phyloP scores from a whole-genome alignment of 2,888 invertebrate genomes.

The Auanema freiburgensis region DNA sequence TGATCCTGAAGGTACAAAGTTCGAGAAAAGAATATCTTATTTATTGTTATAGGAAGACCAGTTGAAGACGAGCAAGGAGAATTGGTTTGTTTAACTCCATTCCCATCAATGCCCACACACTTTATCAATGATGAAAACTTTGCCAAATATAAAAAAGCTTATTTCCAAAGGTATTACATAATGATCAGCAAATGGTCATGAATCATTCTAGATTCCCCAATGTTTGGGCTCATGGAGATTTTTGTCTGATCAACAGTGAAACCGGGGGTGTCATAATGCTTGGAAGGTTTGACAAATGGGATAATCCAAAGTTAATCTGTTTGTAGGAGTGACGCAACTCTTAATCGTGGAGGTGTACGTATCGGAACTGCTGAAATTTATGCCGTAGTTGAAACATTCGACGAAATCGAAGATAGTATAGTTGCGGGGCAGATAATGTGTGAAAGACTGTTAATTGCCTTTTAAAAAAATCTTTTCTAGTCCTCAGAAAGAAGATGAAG shows the following conservation, averaged over 20 bases:
- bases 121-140: slow-evolving; percentile 68
- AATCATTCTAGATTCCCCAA: slow-evolving; percentile 52
- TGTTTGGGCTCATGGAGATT: slow-evolving; percentile 72
- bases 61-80: slow-evolving; percentile 68
- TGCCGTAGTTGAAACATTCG: slow-evolving; percentile 69
- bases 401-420: slow-evolving; percentile 69
- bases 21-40: not conserved
- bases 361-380: slow-evolving; percentile 73
- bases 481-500: slow-evolving; percentile 67
- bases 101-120: slow-evolving; percentile 71
- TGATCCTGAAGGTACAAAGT: slow-evolving; percentile 65
- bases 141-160: slow-evolving; percentile 40
- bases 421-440: slow-evolving; percentile 69
- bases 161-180: slow-evolving; percentile 33
- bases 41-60: slow-evolving; percentile 64
- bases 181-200: not conserved
- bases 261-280: slow-evolving; percentile 72
- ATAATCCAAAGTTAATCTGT: not conserved
- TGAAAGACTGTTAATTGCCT: slow-evolving; percentile 14
- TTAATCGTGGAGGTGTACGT: slow-evolving; percentile 71
- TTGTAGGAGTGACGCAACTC: slow-evolving; percentile 69
- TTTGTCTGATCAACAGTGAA: slow-evolving; percentile 67
- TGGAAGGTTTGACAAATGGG: slow-evolving; percentile 68
- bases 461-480: slow-evolving; percentile 30
- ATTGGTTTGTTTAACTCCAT: slow-evolving; percentile 70